Base-by-base conservation (phyloP, 2,888 invertebrate genomes). In the Agrochola lota region DNA sequence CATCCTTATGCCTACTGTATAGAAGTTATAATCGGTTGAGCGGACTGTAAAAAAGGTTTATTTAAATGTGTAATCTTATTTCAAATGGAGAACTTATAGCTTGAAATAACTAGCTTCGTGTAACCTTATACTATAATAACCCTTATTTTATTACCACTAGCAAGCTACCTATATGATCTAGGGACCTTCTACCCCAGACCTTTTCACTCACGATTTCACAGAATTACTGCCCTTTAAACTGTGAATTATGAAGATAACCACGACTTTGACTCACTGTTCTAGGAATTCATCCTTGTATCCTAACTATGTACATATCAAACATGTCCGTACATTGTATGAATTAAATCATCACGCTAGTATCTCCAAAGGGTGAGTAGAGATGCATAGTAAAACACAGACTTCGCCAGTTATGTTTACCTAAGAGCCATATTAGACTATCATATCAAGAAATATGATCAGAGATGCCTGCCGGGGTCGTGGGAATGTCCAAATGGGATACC, bases 191-290 rank as follows among this genome's bases (percentile, higher is more conserved):
- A 40, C 4, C 69, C 49, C n/a, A 59, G 52, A 70, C 69, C 71
- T 72, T 83, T 79, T 57, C 77, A 60, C 69, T 15, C n/a, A 59
- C 52, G 59, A 23, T 12, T 63, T 74, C 30, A 59, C 57, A n/a
- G 35, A 83, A 81, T 35, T 71, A 59, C 49, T 9, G 59, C 63
- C 69, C 40, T 78, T 43, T 46, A 57, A 62, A 74, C 30, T 68
- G 52, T 63, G 66, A 72, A 62, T 49, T 30, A 49, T 62, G 57
- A 83, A 43, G 26, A 57, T 62, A 57, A 71, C 43, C 40, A 55
- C 49, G 12, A 15, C 43, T 40, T 60, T 70, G 52, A 57, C 40
- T 23, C 20, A 35, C 43, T 59, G 62, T 64, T 80, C 35, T 15
- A 72, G 62, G 55, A 40, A 72, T 73, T 70, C 40, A n/a, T 8